Percentiles rank a stretch among this genome's conserved stretches.
Conservation (phyloP, 2,797 vertebrate genomes). For the Crenichthys baileyi region DNA sequence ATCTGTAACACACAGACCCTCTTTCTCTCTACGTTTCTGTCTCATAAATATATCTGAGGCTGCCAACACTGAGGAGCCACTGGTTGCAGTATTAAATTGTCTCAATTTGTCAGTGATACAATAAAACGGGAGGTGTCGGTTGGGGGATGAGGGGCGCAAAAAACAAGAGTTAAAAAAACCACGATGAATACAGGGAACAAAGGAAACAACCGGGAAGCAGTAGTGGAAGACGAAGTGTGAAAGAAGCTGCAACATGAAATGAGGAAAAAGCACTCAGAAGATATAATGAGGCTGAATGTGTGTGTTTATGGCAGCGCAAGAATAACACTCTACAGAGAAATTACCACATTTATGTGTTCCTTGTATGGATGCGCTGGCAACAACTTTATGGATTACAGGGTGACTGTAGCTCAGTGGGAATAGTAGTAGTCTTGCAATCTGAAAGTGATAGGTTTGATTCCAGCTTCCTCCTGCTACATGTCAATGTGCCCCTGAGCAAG, state of each 20-base stretch:
- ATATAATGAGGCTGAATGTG: constrained; percentile 2
- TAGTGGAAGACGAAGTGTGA: background rate
- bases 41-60: constrained; percentile 38
- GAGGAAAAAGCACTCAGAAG: constrained; percentile 11
- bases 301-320: constrained; percentile 14
- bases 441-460: too few species aligned
- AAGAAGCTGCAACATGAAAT: constrained; percentile 32
- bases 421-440: too few species aligned
- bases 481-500: too few species aligned
- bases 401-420: too few species aligned
- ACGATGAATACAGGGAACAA: background rate
- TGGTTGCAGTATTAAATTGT: constrained; percentile 56
- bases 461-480: too few species aligned
- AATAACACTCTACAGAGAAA: constrained; percentile 4
- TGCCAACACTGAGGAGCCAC: constrained; percentile 50
- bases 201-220: constrained; percentile 7
- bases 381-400: background rate
- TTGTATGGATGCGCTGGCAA: background rate
- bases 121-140: constrained; percentile 3
- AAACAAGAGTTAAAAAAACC: constrained; percentile 3
- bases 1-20: constrained; percentile 16
- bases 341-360: constrained; percentile 3
- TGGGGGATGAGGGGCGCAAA: background rate
- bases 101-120: constrained; percentile 39
- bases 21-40: constrained; percentile 15